phyloP scores from a whole-genome alignment of 2,113 vertebrate species.

The Sardina pilchardus region DNA sequence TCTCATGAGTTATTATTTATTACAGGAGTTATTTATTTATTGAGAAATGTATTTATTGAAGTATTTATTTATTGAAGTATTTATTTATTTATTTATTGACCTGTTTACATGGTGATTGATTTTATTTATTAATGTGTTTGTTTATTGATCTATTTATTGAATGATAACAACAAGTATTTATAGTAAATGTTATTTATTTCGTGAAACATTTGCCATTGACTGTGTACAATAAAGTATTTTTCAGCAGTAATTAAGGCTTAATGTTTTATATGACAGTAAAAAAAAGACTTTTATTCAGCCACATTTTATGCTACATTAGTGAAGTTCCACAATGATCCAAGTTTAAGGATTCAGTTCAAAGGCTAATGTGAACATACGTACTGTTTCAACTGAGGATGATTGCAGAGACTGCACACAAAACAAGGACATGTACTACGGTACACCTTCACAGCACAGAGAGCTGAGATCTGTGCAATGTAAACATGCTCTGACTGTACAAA shows the following conservation, averaged over 20 bases:
- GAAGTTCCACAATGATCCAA: background rate
- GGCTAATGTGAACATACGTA: background rate
- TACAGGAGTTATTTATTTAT: background rate
- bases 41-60: too few relatives aligned
- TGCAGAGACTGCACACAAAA: background rate
- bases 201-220: background rate
- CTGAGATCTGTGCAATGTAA: background rate
- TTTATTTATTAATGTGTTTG: background rate
- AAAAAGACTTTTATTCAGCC: background rate
- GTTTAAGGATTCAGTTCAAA: background rate
- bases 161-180: background rate
- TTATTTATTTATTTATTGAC: slow-evolving; percentile 54
- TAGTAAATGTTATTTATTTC: background rate
- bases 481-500: background rate
- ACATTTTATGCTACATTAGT: background rate
- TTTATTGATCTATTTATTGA: background rate
- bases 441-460: background rate
- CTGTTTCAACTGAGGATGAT: background rate
- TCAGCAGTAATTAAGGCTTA: background rate
- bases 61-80: slow-evolving; percentile 45
- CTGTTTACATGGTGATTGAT: background rate
- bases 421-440: background rate
- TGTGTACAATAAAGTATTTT: background rate
- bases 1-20: background rate
- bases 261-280: background rate